Evolutionary conservation across 2,888 invertebrate genomes (phyloP), one percentile per base, ranked within the genome.

Genomic region (Polyommatus icarus): DNA sequence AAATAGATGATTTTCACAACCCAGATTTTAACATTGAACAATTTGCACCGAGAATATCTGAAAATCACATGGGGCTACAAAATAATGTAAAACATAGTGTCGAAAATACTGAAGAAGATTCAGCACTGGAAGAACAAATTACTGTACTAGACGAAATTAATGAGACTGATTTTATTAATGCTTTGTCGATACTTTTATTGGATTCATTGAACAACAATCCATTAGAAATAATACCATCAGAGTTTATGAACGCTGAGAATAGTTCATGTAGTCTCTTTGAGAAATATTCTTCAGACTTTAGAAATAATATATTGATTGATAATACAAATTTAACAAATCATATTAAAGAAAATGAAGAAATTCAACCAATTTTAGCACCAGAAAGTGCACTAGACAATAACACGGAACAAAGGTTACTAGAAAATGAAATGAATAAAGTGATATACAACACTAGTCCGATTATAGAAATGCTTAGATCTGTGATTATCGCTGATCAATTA

Each of bases 91-190:
- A 50, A 15, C 18, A 76, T 50, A 46, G 6, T 46, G 32, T 78
- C 54, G 32, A 59, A 40, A 72, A 73, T 76, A 32, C 18, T 67
- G 78, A 76, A 54, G 54, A 15, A 32, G 75, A 78, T n/a, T 10
- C n/a, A 18, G 15, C 32, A 36, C 12, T 40, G 12, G 76, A 71
- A 76, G 78, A 78, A 71, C 36, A 77, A 46, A 36, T 75, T n/a
- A 78, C 78, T n/a, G 59, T 78, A 24, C 24, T 71, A 24, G 73
- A 79, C 50, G 80, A 79, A 67, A 59, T 71, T 20, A 78, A 79
- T 40, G 76, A 77, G n/a, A 72, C 76, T 71, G 61, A 80, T 73
- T 76, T 80, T 61, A 59, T 76, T 50, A 78, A 78, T 50, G 73
- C 76, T 0, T 59, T 79, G n/a, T 75, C 79, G 18, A 71, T 71